Conservation (phyloP, 1,140 invertebrate species). For the Capitella teleta region DNA sequence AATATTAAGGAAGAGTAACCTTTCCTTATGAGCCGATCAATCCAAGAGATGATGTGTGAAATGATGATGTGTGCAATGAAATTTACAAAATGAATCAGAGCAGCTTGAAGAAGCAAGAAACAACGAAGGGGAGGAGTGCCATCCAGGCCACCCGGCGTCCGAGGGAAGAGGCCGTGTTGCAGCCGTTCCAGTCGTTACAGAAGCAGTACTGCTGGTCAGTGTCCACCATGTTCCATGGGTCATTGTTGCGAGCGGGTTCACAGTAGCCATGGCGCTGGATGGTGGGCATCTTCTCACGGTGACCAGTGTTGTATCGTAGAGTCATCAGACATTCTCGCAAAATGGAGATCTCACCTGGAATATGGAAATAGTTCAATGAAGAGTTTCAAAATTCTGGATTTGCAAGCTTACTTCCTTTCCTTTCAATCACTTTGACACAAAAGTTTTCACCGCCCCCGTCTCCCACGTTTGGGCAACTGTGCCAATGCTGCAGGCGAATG, state of each 20-base stretch:
- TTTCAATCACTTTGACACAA: conserved; percentile 36
- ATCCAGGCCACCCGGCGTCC: too few species aligned
- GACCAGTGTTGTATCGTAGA: conserved; percentile 24
- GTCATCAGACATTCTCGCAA: conserved; percentile 33
- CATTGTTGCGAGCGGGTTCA: conserved; percentile 29
- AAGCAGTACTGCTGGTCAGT: conserved; percentile 30
- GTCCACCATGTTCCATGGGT: conserved; percentile 26
- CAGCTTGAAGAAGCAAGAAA: too few species aligned
- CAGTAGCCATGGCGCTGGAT: conserved; percentile 37
- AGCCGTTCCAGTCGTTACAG: conserved; percentile 39
- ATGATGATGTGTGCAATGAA: too few species aligned
- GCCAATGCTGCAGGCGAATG: conserved; percentile 12
- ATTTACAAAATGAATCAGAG: too few species aligned
- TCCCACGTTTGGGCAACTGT: neutral
- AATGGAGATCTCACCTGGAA: conserved; percentile 26
- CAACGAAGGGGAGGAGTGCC: too few species aligned
- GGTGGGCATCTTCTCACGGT: conserved; percentile 32
- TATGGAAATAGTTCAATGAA: neutral
- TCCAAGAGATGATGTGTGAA: too few species aligned
- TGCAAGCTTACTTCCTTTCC: conserved; percentile 26
- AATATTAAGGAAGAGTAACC: too few species aligned
- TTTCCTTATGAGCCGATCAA: too few species aligned
- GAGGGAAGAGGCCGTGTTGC: conserved; percentile 22
- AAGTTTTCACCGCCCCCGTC: conserved; percentile 18
- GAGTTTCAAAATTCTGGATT: neutral